Evolutionary conservation across 2,888 invertebrate species (phyloP).

Genomic region (Acanthoscelides obtectus): DNA sequence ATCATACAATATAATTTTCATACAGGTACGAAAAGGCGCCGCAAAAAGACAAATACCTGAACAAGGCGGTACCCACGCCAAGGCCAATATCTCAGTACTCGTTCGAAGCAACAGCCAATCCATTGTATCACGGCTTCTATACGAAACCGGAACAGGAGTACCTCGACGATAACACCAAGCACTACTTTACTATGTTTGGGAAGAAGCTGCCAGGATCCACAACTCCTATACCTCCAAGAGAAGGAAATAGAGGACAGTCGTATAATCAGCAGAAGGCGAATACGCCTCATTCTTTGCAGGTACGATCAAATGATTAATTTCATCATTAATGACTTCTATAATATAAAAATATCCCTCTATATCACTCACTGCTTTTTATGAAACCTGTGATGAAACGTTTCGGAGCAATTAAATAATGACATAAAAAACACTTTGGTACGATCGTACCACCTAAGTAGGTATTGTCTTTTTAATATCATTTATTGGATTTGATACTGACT

Average conservation of each 20-base stretch:
- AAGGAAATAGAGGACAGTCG: conserved; percentile 4
- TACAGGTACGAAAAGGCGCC: conserved; percentile 46
- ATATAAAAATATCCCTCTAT: no score
- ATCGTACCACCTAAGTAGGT: no score
- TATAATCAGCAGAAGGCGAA: conserved; percentile 7
- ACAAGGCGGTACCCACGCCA: conserved; percentile 25
- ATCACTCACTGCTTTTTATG: no score
- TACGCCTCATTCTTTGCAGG: neutral
- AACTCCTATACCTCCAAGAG: conserved; percentile 38
- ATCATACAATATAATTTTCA: neutral
- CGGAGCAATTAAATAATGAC: no score
- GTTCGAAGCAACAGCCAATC: conserved; percentile 44
- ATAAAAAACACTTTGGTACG: no score
- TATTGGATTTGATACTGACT: no score
- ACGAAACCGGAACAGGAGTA: conserved; percentile 66
- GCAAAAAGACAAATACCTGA: conserved; percentile 32
- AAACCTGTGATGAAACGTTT: no score
- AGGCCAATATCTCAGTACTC: conserved; percentile 36
- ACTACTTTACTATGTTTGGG: conserved; percentile 70
- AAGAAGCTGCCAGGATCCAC: conserved; percentile 57
- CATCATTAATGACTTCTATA: no score
- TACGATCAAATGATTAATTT: neutral
- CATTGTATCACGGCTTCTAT: conserved; percentile 58
- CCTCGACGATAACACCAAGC: conserved; percentile 68
- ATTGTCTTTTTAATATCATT: no score